Percentiles rank a stretch among this genome's conserved stretches.
Conservation (phyloP, 2,113 vertebrate species). For the Jacana jacana region DNA sequence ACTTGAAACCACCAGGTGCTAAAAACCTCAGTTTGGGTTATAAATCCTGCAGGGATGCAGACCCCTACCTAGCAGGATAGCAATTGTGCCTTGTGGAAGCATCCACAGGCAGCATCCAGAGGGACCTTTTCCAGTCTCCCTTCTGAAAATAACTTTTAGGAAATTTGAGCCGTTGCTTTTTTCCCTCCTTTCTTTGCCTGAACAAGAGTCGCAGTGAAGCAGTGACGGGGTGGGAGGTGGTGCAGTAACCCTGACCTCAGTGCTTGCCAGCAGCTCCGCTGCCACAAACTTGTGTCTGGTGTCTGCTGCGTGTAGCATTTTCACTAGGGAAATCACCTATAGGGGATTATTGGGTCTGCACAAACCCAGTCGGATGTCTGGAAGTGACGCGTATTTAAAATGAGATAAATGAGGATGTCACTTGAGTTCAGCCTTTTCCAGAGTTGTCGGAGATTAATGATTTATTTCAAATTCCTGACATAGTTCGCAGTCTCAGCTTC, state of each 20-base stretch:
- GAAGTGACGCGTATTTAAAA: constrained; percentile 14
- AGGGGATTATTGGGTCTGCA: neutral
- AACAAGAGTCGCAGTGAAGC: neutral
- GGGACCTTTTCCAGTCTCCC: neutral
- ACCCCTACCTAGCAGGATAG: neutral
- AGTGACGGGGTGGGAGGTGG: neutral
- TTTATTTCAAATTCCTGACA: constrained; percentile 53
- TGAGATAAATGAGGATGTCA: constrained; percentile 33
- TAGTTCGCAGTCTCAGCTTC: constrained; percentile 37
- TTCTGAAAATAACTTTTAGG: neutral
- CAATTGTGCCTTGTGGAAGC: neutral
- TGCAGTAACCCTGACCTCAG: fast-evolving
- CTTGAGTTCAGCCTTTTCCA: constrained; percentile 23
- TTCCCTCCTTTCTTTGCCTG: neutral
- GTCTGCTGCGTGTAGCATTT: neutral
- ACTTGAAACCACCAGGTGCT: neutral
- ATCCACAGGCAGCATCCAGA: neutral
- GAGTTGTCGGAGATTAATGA: constrained; percentile 10
- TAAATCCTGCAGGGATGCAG: neutral
- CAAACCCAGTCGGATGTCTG: neutral
- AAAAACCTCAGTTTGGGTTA: constrained; percentile 36
- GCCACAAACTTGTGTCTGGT: neutral
- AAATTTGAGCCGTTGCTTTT: neutral
- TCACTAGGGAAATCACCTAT: neutral
- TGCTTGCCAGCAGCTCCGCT: neutral